A percentile compares a stretch with the other conserved stretches of the same genome.
Conservation (phyloP, 2,888 invertebrate species). For the Drosophila neotestacea region DNA sequence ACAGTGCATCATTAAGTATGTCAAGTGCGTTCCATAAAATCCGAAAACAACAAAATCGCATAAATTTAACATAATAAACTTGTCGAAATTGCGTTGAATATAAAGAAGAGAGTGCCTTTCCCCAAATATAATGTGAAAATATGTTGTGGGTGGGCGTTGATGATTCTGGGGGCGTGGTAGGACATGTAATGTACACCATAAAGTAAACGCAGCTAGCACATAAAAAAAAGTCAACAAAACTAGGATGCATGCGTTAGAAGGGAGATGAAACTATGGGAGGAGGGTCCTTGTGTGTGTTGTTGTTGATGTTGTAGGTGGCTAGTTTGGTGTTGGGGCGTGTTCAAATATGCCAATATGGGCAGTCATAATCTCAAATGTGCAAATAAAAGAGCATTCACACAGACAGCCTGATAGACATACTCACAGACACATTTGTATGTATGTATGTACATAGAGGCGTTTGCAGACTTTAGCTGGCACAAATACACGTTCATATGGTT, state of each 20-base stretch:
- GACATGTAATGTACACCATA: conserved; percentile 58
- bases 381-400: conserved; percentile 28
- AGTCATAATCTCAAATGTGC: conserved; percentile 66
- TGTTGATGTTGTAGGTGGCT: conserved; percentile 11
- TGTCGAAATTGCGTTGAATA: conserved; percentile 62
- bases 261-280: not conserved
- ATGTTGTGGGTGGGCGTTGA: conserved; percentile 40
- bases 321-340: conserved; percentile 25
- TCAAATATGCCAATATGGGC: conserved; percentile 56
- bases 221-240: conserved; percentile 46
- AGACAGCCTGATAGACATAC: conserved; percentile 7
- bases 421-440: conserved; percentile 4
- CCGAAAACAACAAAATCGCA: conserved; percentile 58
- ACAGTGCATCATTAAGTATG: conserved; percentile 26
- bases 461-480: conserved; percentile 42
- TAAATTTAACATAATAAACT: conserved; percentile 76
- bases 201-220: conserved; percentile 63
- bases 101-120: conserved; percentile 31
- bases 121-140: conserved; percentile 44
- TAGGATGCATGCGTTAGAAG: conserved; percentile 45
- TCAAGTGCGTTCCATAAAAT: conserved; percentile 36
- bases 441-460: not conserved
- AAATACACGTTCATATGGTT: conserved; percentile 22
- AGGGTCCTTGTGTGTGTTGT: conserved; percentile 2
- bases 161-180: conserved; percentile 28